phyloP scores from a whole-genome alignment of 2,797 vertebrate species.

The Crax fasciolata region DNA sequence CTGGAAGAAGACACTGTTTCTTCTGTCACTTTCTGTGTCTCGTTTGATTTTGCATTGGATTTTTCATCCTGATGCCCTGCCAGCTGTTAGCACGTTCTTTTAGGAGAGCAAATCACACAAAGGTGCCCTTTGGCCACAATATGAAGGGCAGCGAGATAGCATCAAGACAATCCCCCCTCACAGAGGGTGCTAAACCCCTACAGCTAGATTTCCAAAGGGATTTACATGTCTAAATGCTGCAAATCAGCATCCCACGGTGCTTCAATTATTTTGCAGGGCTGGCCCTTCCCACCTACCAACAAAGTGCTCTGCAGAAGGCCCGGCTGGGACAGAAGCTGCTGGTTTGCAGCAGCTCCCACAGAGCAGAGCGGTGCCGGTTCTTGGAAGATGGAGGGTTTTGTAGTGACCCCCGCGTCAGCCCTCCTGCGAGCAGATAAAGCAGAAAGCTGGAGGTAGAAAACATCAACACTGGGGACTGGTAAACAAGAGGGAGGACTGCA shows the following conservation, averaged over 20 bases:
- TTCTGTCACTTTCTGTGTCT: not conserved
- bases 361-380: not conserved
- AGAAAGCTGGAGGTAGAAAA: conserved; percentile 40
- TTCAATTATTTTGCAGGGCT: not conserved
- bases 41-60: not conserved
- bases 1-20: not conserved
- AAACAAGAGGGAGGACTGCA: conserved; percentile 54
- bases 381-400: not conserved
- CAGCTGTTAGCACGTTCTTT: not conserved
- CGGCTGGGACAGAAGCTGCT: not conserved
- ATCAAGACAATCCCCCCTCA: not conserved
- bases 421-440: not conserved
- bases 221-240: not conserved
- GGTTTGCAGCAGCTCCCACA: not conserved
- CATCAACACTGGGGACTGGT: conserved; percentile 1
- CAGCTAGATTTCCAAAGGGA: not conserved
- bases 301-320: not conserved
- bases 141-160: not conserved
- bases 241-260: conserved; percentile 2
- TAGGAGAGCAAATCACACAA: not conserved
- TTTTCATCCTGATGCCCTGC: not conserved
- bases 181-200: conserved; percentile 7
- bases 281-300: not conserved
- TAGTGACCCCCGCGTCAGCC: not conserved
- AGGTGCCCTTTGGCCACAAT: not conserved